Percentiles rank a stretch among this genome's conserved stretches.
Conservation (phyloP, 1,140 invertebrate species). For the Bombus waltoni region DNA sequence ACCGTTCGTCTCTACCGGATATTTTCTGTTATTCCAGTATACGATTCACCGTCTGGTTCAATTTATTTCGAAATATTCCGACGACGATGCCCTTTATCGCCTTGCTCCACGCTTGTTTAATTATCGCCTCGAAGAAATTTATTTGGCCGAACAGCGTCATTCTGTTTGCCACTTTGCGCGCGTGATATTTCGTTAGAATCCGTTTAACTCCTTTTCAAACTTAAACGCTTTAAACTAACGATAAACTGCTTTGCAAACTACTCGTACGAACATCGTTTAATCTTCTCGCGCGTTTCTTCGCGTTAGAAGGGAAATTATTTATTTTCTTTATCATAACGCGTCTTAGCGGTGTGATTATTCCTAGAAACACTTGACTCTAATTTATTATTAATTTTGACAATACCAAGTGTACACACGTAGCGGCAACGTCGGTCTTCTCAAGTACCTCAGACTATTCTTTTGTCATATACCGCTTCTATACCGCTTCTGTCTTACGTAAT, state of each 20-base stretch:
- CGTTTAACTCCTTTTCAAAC: neutral
- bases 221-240: neutral
- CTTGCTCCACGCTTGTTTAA: neutral
- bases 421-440: too few species aligned
- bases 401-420: too few species aligned
- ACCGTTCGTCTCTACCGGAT: neutral
- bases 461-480: too few species aligned
- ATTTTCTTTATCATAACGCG: too few species aligned
- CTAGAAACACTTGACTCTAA: too few species aligned
- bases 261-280: too few species aligned
- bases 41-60: neutral
- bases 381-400: too few species aligned
- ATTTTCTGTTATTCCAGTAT: neutral
- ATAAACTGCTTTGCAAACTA: neutral
- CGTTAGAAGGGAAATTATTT: too few species aligned
- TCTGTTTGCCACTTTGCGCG: neutral
- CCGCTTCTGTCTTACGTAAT: too few species aligned
- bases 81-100: neutral
- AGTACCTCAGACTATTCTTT: too few species aligned
- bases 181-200: neutral
- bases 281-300: neutral
- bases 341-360: too few species aligned
- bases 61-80: slow-evolving; percentile 7
- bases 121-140: neutral
- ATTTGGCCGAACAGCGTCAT: too few species aligned